Evolutionary conservation across 2,888 invertebrate species (phyloP).

Genomic region (Tetragonula carbonaria): DNA sequence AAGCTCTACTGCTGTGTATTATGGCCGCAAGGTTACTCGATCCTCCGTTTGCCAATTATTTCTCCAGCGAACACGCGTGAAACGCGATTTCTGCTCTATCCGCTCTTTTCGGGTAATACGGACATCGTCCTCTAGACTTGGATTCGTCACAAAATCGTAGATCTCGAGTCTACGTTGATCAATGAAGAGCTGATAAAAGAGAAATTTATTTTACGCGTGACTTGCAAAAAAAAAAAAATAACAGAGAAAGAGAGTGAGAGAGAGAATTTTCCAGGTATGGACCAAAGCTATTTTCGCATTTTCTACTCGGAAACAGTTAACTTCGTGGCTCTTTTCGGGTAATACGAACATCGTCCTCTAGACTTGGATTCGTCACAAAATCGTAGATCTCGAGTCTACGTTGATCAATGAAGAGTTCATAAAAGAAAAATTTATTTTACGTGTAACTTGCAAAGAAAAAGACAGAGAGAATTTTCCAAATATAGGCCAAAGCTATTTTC

Average conservation of each 20-base stretch:
- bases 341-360: neutral
- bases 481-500: slow-evolving; percentile 58
- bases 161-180: too few relatives aligned
- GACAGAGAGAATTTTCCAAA: slow-evolving; percentile 41
- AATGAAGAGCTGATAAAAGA: too few relatives aligned
- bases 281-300: too few relatives aligned
- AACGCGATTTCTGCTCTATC: neutral
- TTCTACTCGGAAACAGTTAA: too few relatives aligned
- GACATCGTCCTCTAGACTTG: neutral
- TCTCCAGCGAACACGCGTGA: neutral
- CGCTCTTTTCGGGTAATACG: neutral
- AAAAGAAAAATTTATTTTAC: neutral
- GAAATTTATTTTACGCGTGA: neutral
- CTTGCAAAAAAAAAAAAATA: slow-evolving; percentile 6
- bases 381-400: too few relatives aligned
- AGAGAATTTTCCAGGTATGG: too few relatives aligned
- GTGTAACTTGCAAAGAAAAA: slow-evolving; percentile 1
- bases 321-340: too few relatives aligned
- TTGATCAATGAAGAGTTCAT: too few relatives aligned
- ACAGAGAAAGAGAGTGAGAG: too few relatives aligned
- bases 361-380: too few relatives aligned
- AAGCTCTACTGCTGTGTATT: neutral
- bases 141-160: too few relatives aligned
- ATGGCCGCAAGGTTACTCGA: neutral
- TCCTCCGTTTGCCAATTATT: slow-evolving; percentile 26